These are phyloP conservation scores for Brachyhypopomus gauderio DNA, from an alignment of 2,113 vertebrate genomes.

Conservation along the genomic window DNA sequence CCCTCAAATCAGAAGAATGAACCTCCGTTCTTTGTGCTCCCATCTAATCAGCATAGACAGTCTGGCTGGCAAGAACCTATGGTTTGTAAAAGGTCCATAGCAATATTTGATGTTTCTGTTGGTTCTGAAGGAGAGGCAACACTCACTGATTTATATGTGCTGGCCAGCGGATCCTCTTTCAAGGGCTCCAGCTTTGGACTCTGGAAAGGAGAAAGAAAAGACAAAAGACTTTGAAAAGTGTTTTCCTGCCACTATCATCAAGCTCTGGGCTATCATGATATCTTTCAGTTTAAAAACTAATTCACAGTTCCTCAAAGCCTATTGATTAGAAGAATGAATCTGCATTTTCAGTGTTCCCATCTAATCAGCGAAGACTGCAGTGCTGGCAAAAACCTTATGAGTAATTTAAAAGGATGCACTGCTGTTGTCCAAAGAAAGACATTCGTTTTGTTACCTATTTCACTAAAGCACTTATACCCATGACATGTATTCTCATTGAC, in stretches of 20 bases:
- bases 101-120: not conserved
- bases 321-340: no score
- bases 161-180: constrained; percentile 78
- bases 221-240: constrained; percentile 40
- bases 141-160: constrained; percentile 83
- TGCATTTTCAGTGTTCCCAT: no score
- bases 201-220: constrained; percentile 64
- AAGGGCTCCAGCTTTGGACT: constrained; percentile 86
- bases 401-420: no score
- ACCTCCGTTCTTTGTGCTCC: constrained; percentile 28
- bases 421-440: no score
- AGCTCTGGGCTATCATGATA: not conserved
- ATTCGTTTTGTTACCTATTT: no score
- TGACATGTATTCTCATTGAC: no score
- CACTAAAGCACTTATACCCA: no score
- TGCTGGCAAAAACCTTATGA: no score
- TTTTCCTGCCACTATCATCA: not conserved
- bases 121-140: not conserved
- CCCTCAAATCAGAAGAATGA: not conserved
- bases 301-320: no score
- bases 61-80: not conserved
- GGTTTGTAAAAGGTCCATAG: not conserved
- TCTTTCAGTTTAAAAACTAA: not conserved
- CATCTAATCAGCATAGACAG: not conserved
- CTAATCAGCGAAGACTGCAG: no score